phyloP scores from a whole-genome alignment of 2,113 vertebrate genomes.

The Megaptera novaeangliae region DNA sequence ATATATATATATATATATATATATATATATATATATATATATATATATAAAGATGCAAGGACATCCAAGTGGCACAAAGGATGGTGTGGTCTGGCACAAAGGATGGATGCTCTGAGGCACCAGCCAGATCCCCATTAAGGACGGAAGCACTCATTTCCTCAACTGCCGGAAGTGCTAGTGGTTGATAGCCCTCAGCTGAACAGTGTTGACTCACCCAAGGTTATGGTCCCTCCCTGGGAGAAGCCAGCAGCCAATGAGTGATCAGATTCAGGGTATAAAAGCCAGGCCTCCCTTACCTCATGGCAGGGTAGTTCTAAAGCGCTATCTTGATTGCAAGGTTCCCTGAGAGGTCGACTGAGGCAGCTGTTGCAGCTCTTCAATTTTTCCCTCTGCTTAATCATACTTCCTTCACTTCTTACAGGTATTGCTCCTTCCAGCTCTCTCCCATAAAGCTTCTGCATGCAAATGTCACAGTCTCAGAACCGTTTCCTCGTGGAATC shows the following conservation, averaged over 20 bases:
- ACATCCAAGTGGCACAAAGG: neutral
- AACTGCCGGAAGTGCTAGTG: neutral
- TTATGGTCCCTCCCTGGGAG: neutral
- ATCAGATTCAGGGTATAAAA: neutral
- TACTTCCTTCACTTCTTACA: neutral
- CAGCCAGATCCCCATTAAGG: neutral
- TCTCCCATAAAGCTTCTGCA: neutral
- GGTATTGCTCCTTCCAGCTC: neutral
- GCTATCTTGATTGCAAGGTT: neutral
- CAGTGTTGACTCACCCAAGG: neutral
- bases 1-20: too few species aligned
- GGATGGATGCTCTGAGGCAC: neutral
- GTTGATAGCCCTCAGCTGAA: neutral
- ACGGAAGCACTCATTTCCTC: neutral
- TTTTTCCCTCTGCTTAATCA: neutral
- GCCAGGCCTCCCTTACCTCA: neutral
- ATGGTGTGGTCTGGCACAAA: neutral
- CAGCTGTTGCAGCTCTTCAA: neutral
- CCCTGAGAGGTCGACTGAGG: neutral
- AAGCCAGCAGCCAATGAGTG: neutral
- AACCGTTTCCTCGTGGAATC: neutral
- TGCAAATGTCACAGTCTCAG: neutral
- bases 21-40: too few species aligned
- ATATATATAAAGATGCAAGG: neutral
- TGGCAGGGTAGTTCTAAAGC: neutral